Evolutionary conservation across 2,797 vertebrate species (phyloP).

Genomic region (Otus scops): DNA sequence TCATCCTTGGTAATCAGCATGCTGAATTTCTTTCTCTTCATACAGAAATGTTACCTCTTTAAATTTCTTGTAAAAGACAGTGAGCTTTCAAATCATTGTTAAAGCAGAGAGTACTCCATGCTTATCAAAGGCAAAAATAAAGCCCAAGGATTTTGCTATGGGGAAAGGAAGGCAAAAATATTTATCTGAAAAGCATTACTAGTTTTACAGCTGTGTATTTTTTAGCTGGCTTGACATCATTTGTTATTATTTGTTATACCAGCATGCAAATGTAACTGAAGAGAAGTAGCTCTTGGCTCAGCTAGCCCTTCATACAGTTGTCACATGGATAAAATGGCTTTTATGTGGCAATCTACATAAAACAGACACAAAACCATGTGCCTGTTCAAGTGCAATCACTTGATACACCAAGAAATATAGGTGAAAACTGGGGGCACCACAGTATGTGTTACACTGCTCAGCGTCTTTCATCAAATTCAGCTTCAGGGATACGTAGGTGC

Average conservation of each 20-base stretch:
- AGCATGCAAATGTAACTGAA: conserved; percentile 19
- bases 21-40: conserved; percentile 11
- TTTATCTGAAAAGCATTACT: neutral
- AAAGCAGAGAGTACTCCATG: neutral
- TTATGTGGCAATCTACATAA: neutral
- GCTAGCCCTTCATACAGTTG: neutral
- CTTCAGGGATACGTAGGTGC: neutral
- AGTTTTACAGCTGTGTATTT: neutral
- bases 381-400: neutral
- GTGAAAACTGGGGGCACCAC: neutral
- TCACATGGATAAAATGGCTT: neutral
- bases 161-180: neutral
- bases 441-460: neutral
- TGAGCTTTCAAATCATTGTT: neutral
- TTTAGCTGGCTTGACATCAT: neutral
- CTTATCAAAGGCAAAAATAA: conserved; percentile 27
- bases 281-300: neutral
- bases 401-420: neutral
- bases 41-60: neutral
- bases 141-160: neutral
- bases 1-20: conserved; percentile 27
- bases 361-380: neutral
- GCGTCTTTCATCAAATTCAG: neutral
- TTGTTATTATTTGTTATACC: neutral
- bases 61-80: conserved; percentile 24